Evolutionary conservation across 1,140 invertebrate species (phyloP), one percentile per base, ranked within the genome.

Genomic region (Trichomalopsis sarcophagae): DNA sequence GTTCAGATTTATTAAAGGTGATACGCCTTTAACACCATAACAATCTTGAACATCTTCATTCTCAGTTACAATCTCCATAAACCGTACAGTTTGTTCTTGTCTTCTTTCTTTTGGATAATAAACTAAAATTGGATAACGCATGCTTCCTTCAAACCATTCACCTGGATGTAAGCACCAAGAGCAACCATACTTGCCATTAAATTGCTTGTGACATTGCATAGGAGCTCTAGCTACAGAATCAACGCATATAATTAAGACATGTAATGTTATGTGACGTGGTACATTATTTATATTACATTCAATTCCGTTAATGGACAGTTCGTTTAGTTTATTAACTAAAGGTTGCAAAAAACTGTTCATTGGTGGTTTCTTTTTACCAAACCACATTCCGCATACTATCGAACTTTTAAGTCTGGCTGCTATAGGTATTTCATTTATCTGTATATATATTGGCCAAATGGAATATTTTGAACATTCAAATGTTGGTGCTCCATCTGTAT

Each of bases 321-420:
- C 17, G 21, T 80, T 80, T 14, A 79, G 23, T 76, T 44, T 76
- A 76, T 17, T n/a, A 13, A 76, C 74, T 44, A 76, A 76, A n/a
- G 44, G 33, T 9, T 76, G 30, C 40, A 76, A 76, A 44, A 44
- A 44, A 44, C 14, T 44, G 4, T 76, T 5, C 44, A 76, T 76
- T 7, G 74, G 74, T 21, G 74, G 84, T 79, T 84, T 84, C 14
- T 50, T 30, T 80, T 84, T 84, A 10, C 84, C 77, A 62, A 79
- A 71, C 76, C 84, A 84, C n/a, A 84, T 30, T 21, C 77, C 84
- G 14, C 44, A 77, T 13, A 80, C 11, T 30, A 84, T 74, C 1
- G 71, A 36, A 10, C 13, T 21, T 73, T 84, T 80, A 10, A 21
- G 27, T 50, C 84, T 68, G 23, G 73, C 44, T 44, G 40, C 7